Base-by-base conservation (phyloP, 2,113 vertebrate genomes). In the Gobius niger region DNA sequence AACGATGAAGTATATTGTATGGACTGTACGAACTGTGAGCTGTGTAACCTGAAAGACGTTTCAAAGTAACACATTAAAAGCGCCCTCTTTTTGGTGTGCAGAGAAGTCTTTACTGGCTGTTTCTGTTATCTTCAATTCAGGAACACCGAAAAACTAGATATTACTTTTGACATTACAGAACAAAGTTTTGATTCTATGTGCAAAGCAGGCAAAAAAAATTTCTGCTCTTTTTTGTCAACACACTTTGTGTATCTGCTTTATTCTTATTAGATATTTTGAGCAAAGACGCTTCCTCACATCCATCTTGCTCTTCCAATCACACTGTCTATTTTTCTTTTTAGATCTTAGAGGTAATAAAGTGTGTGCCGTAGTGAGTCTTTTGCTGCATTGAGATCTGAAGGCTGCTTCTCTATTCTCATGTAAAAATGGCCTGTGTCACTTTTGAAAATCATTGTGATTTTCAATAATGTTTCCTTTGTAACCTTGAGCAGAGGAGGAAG, bases 401-500 rank as follows among this genome's bases (percentile, higher is more conserved):
- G 67, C 63, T 85, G 74, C 63, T 59, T 76, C 60, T 82, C 70
- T 79, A 52, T 72, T 80, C 47, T 77, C 62, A 51, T 63, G 51
- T 62, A 73, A 68, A 62, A 47, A 51, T 46, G 42, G 15, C 16
- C 67, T 50, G 7, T 19, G 53, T 67, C 6, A 53, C 46, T 63
- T 7, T 47, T 47, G 24, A 54, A 34, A 73, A 78, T 73, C 65
- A 34, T 34, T 24, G 18, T 52, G 12, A 62, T 5, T 70, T 19
- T 66, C 40, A 57, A 34, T 75, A 54, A 16, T 63, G 34, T 63
- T 53, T 64, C 67, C 9, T 85, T 44, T 72, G 13, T 79, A 19
- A 65, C 57, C 56, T 9, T 68, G 61, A 87, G 19, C 91, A 98
- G 97, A 96, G 66, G 96, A 96, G 64, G 96, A 98, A 82, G 96